Percentiles rank a stretch among this genome's conserved stretches.
phyloP scores from a whole-genome alignment of 2,888 invertebrate species.

The Parnassius apollo region DNA sequence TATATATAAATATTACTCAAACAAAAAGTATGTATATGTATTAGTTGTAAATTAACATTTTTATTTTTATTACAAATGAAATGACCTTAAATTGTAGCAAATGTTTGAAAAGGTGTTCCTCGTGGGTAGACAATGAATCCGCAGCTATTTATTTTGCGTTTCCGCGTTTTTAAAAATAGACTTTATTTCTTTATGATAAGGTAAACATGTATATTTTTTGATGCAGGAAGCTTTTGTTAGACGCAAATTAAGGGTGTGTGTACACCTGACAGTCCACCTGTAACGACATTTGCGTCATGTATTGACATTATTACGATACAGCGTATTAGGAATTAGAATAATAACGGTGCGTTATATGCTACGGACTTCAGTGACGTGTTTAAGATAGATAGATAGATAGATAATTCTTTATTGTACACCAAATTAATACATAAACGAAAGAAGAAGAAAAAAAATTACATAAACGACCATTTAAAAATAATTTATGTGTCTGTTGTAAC shows the following conservation, averaged over 20 bases:
- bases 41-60: conserved; percentile 29
- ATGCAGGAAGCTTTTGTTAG: conserved; percentile 11
- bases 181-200: conserved; percentile 24
- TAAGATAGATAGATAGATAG: too few relatives aligned
- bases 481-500: too few relatives aligned
- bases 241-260: conserved; percentile 46
- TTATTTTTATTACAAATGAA: conserved; percentile 51
- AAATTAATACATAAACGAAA: too few relatives aligned
- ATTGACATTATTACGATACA: conserved; percentile 50
- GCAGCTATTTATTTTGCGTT: conserved; percentile 33
- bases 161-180: conserved; percentile 28
- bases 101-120: conserved; percentile 53
- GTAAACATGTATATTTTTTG: conserved; percentile 5
- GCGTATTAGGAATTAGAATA: conserved; percentile 34
- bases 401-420: too few relatives aligned
- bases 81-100: conserved; percentile 49
- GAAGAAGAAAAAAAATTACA: too few relatives aligned
- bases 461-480: too few relatives aligned
- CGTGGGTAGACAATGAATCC: conserved; percentile 43
- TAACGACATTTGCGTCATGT: conserved; percentile 67
- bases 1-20: conserved; percentile 5
- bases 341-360: conserved; percentile 27
- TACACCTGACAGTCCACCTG: conserved; percentile 67
- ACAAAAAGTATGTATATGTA: conserved; percentile 2
- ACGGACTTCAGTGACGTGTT: conserved; percentile 17